Conservation (phyloP, 2,113 vertebrate genomes). For the Dicerorhinus sumatrensis region DNA sequence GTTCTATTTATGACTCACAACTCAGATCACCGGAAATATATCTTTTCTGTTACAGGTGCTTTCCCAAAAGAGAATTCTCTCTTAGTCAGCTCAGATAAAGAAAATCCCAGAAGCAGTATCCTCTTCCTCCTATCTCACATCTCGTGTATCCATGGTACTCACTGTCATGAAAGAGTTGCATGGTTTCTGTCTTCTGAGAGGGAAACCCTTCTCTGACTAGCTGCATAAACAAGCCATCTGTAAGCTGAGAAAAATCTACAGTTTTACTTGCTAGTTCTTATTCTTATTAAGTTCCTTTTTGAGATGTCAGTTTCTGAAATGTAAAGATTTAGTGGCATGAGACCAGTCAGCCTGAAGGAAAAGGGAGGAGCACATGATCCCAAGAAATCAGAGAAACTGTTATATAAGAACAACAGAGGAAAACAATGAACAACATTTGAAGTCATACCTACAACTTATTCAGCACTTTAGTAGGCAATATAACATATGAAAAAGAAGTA, state of each 20-base stretch:
- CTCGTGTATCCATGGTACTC: neutral
- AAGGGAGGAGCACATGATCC: neutral
- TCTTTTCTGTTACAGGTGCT: neutral
- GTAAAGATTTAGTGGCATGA: neutral
- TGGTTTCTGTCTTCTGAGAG: neutral
- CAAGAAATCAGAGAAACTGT: neutral
- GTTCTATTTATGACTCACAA: conserved; percentile 32
- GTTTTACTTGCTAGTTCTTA: conserved; percentile 26
- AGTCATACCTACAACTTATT: neutral
- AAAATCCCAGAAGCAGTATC: conserved; percentile 9
- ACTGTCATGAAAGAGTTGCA: neutral
- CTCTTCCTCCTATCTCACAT: neutral
- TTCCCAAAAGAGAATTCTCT: conserved; percentile 8
- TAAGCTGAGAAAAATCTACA: conserved; percentile 15
- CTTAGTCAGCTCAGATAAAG: neutral
- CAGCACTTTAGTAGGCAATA: neutral
- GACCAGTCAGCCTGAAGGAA: neutral
- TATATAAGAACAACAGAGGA: neutral
- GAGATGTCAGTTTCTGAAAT: neutral
- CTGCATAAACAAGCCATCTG: neutral
- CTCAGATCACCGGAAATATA: conserved; percentile 38
- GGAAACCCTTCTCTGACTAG: conserved; percentile 21
- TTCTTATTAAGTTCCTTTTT: conserved; percentile 26
- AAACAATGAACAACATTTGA: neutral
- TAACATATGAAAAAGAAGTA: neutral